phyloP scores from a whole-genome alignment of 1,140 invertebrate genomes.

The Drosophila subpulchrella region DNA sequence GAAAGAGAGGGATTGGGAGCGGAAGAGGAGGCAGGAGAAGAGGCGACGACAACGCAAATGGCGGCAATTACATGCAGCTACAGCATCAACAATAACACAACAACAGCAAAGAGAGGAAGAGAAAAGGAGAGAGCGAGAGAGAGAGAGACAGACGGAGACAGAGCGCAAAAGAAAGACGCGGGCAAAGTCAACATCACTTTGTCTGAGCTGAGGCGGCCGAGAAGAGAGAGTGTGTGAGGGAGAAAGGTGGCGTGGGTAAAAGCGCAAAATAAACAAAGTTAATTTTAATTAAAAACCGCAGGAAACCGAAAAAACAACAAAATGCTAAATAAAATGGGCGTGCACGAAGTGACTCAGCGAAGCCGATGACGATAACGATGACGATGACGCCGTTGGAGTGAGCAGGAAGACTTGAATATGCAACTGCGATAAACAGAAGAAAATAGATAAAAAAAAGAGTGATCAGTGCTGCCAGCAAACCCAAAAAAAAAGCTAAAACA shows the following conservation, averaged over 20 bases:
- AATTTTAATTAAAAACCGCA: conserved; percentile 83
- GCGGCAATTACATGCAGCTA: conserved; percentile 75
- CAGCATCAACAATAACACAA: conserved; percentile 51
- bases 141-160: not conserved
- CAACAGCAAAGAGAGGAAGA: conserved; percentile 14
- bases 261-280: conserved; percentile 82
- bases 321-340: conserved; percentile 79
- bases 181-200: conserved; percentile 74
- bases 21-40: conserved; percentile 6
- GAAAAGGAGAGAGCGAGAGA: not conserved
- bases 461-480: conserved; percentile 1
- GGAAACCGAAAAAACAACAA: conserved; percentile 73
- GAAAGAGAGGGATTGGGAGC: not conserved
- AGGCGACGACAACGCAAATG: conserved; percentile 69
- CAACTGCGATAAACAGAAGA: conserved; percentile 47
- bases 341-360: conserved; percentile 30
- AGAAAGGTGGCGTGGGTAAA: conserved; percentile 32
- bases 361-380: conserved; percentile 47
- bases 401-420: conserved; percentile 53
- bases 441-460: conserved; percentile 1
- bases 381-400: conserved; percentile 8
- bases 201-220: conserved; percentile 28
- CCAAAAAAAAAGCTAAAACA: not conserved
- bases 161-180: conserved; percentile 32
- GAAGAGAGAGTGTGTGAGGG: not conserved